Evolutionary conservation across 2,113 vertebrate species (phyloP).

Genomic region (Dicentrarchus labrax): DNA sequence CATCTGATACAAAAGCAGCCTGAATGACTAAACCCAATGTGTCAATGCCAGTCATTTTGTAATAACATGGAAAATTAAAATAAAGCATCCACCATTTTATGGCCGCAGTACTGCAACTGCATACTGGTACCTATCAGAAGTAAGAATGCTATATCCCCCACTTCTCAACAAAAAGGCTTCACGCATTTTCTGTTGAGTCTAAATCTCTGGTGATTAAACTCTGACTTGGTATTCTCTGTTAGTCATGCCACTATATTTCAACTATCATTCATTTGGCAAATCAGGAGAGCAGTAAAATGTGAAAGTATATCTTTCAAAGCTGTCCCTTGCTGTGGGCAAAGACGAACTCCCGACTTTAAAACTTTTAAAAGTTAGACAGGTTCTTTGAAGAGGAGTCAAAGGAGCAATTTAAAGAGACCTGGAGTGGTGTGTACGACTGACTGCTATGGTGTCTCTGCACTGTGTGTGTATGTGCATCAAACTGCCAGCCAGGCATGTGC

Average conservation of each 20-base stretch:
- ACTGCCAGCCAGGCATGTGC: conserved; percentile 68
- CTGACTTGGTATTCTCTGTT: conserved; percentile 79
- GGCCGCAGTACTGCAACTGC: not conserved
- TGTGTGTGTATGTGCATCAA: conserved; percentile 63
- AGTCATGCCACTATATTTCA: conserved; percentile 73
- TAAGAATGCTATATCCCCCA: not conserved
- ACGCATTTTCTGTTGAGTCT: conserved; percentile 43
- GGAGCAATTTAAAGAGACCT: conserved; percentile 84
- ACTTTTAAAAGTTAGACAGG: conserved; percentile 79
- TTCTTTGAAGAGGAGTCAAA: conserved; percentile 82
- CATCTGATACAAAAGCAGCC: conserved; percentile 32
- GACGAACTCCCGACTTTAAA: conserved; percentile 77
- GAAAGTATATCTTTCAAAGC: conserved; percentile 80
- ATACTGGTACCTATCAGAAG: not conserved
- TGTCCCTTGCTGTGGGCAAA: conserved; percentile 84
- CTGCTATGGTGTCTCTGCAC: conserved; percentile 60
- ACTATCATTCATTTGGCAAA: conserved; percentile 75
- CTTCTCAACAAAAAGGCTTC: conserved; percentile 43
- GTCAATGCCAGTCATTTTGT: conserved; percentile 42
- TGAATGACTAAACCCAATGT: conserved; percentile 20
- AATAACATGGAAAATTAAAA: conserved; percentile 34
- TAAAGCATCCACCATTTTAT: conserved; percentile 34
- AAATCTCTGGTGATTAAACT: conserved; percentile 78
- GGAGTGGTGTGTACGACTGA: conserved; percentile 72
- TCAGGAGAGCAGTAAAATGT: conserved; percentile 74